Evolutionary conservation across 2,113 vertebrate species (phyloP).

Genomic region (Tragelaphus buxtoni): DNA sequence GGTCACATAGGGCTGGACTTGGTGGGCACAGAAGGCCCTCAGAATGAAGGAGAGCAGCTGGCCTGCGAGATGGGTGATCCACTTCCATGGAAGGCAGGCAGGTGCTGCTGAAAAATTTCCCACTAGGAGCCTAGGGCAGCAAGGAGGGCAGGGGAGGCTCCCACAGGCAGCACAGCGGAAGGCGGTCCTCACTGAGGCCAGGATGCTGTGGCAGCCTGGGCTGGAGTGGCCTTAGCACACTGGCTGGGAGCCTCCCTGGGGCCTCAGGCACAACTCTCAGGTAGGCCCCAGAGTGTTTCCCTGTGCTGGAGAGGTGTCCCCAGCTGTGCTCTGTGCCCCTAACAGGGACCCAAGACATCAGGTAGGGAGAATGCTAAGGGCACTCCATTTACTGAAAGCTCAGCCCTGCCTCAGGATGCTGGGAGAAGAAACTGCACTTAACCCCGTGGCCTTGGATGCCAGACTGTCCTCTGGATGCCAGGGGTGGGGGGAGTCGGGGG

Average conservation of each 20-base stretch:
- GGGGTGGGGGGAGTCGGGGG: fast-evolving
- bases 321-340: background rate
- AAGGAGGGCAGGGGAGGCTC: background rate
- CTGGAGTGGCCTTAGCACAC: fast-evolving
- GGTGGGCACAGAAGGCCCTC: background rate
- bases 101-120: fast-evolving
- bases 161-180: fast-evolving
- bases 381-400: fast-evolving
- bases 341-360: fast-evolving
- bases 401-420: background rate
- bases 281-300: background rate
- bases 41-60: background rate
- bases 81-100: fast-evolving
- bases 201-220: fast-evolving
- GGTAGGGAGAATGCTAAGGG: fast-evolving
- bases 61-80: fast-evolving
- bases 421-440: fast-evolving
- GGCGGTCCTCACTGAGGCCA: fast-evolving
- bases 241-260: too few relatives aligned
- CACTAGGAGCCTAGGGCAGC: fast-evolving
- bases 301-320: background rate
- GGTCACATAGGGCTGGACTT: background rate
- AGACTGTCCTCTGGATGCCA: background rate
- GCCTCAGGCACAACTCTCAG: background rate
- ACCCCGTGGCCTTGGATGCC: fast-evolving